Evolutionary conservation across 2,888 invertebrate genomes (phyloP).

Genomic region (Rhopalosiphum nymphaeae): DNA sequence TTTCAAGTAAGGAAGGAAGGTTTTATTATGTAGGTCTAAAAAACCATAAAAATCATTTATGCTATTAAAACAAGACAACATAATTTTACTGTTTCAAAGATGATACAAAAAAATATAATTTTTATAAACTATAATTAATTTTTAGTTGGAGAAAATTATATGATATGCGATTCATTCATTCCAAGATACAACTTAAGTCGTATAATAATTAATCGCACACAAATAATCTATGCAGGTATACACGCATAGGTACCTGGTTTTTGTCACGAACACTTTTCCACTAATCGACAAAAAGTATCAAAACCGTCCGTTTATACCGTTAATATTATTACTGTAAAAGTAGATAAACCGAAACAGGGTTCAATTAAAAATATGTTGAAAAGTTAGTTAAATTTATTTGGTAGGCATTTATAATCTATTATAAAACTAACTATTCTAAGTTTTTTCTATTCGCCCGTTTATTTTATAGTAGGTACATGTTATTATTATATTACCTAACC

Average conservation of each 20-base stretch:
- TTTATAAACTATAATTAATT: not conserved
- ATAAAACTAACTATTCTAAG: not conserved
- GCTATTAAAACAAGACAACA: not conserved
- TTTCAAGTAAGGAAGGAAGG: not conserved
- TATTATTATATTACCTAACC: constrained; percentile 16
- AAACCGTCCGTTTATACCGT: no score
- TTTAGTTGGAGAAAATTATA: not conserved
- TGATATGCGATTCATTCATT: not conserved
- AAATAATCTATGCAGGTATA: not conserved
- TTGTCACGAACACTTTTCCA: not conserved
- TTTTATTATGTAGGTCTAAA: not conserved
- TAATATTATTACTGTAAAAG: not conserved
- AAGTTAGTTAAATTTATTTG: not conserved
- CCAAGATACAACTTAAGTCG: not conserved
- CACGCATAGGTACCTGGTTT: not conserved
- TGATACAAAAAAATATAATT: not conserved
- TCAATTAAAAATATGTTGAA: not conserved
- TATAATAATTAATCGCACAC: not conserved
- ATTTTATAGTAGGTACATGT: not conserved
- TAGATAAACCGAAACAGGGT: not conserved
- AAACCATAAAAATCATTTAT: not conserved
- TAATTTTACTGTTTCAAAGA: not conserved
- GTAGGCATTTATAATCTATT: not conserved
- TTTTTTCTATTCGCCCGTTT: not conserved
- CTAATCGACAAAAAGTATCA: not conserved